Percentiles rank a stretch among this genome's conserved stretches.
Conservation (phyloP, 2,113 vertebrate genomes). For the Rhabdomys dilectus region DNA sequence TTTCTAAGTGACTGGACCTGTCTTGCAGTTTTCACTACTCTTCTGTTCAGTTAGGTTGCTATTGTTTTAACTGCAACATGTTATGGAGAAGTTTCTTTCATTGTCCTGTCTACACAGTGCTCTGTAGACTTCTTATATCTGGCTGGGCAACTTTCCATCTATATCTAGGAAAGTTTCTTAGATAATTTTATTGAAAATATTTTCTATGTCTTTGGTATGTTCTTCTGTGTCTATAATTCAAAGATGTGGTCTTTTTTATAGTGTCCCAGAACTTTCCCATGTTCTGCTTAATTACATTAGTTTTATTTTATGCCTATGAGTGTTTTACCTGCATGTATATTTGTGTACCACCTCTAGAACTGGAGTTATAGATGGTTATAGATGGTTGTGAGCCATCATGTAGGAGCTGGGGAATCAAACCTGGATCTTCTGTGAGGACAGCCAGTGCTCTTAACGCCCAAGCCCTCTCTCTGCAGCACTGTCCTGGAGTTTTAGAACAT, state of each 20-base stretch:
- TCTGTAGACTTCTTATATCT: neutral
- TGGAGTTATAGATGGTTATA: neutral
- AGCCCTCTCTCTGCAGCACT: neutral
- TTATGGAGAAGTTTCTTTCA: neutral
- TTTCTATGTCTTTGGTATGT: neutral
- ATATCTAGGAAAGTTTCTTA: neutral
- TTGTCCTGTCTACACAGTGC: neutral
- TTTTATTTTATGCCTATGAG: neutral
- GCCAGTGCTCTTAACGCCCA: neutral
- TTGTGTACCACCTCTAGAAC: neutral
- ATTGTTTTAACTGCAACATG: no score
- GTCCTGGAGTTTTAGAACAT: neutral
- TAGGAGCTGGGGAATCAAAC: neutral
- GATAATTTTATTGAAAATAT: neutral
- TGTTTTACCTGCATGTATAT: neutral
- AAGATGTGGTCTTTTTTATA: neutral
- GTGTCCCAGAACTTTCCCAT: neutral
- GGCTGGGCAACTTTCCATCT: neutral
- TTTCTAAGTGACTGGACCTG: neutral
- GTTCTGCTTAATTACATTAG: neutral
- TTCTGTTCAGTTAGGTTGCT: neutral
- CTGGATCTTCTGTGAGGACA: neutral
- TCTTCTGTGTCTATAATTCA: neutral
- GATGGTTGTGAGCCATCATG: neutral
- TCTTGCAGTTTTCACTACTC: neutral